Base-by-base conservation (phyloP, 92 coral and sea anemone species). In the Zoanthus gigantus region DNA sequence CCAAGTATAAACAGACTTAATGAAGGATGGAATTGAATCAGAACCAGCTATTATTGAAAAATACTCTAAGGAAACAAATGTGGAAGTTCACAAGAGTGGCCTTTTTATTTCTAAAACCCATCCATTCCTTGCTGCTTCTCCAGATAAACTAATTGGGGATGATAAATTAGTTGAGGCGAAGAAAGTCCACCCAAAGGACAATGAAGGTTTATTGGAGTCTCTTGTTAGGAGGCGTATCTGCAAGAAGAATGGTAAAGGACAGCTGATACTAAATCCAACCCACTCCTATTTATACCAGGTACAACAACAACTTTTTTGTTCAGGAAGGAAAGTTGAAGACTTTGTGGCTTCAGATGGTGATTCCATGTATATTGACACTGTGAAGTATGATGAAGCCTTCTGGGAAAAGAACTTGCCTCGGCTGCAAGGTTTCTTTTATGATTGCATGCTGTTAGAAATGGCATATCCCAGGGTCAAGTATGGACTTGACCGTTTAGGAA, bases 301-400 rank as follows among this genome's bases (percentile, higher is more conserved):
- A 56, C 91, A 91, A 56, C 94, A 79, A 71, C 94, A 91, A 86
- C 81, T 91, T 84, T 88, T 87, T 76, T 91, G 94, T 86, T 69
- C 91, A 61, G 91, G 72, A 77, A 72, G 91, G 68, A 83, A 77
- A 78, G 88, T 91, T 91, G 86, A 63, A 56, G 91, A 91, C 61
- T 87, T 91, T 87, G 89, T 88, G 50, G 91, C 88, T 17, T 91
- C 91, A 74, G 91, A 91, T 91, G 88, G 91, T 16, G 42, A 28
- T 46, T 23, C 46, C 28, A 42, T 87, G 47, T 80, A 88, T 87
- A 67, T 91, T 16, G 83, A 77, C 48, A 57, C 67, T 29, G 77
- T 69, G 18, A 50, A 69, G 84, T 71, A 46, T 37, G 28, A 81
- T 61, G 53, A 37, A 37, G 42, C 42, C 4, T 90, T 90, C 66